Conservation (phyloP, 2,888 invertebrate species). For the Lordiphosa andalusiaca region DNA sequence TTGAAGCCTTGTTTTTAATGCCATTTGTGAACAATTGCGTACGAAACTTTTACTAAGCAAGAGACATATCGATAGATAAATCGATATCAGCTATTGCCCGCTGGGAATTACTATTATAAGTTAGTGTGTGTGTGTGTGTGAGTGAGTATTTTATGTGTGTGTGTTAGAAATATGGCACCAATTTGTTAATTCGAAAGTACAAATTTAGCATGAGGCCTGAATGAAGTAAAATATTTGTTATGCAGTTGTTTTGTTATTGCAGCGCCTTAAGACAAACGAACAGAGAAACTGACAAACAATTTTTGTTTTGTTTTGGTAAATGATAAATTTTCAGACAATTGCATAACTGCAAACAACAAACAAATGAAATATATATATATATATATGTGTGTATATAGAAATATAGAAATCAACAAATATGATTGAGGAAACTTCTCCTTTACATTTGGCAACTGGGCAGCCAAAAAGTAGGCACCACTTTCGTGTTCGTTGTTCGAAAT, state of each 20-base stretch:
- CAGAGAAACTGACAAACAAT: constrained; percentile 31
- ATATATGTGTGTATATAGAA: constrained; percentile 27
- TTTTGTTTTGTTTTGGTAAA: constrained; percentile 15
- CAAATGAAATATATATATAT: constrained; percentile 36
- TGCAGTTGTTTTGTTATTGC: constrained; percentile 23
- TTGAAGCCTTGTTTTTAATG: too few relatives aligned
- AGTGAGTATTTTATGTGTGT: constrained; percentile 23
- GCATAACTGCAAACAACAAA: constrained; percentile 52
- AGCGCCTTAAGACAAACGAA: constrained; percentile 40
- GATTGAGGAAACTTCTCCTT: constrained; percentile 38
- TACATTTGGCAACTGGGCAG: constrained; percentile 51
- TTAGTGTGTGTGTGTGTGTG: constrained; percentile 30
- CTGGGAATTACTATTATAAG: neutral
- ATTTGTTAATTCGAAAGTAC: too few relatives aligned
- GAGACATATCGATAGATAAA: too few relatives aligned
- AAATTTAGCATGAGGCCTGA: too few relatives aligned
- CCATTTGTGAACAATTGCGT: too few relatives aligned
- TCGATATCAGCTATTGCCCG: too few relatives aligned
- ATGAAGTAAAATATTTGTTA: constrained; percentile 11
- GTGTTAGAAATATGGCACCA: constrained; percentile 16
- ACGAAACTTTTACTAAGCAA: too few relatives aligned
- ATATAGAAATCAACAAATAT: constrained; percentile 23
- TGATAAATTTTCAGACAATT: constrained; percentile 46
- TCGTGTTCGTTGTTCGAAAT: constrained; percentile 25
- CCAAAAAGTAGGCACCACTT: constrained; percentile 34